phyloP scores from a whole-genome alignment of 2,888 invertebrate genomes.

The Clistopyga incitator region DNA sequence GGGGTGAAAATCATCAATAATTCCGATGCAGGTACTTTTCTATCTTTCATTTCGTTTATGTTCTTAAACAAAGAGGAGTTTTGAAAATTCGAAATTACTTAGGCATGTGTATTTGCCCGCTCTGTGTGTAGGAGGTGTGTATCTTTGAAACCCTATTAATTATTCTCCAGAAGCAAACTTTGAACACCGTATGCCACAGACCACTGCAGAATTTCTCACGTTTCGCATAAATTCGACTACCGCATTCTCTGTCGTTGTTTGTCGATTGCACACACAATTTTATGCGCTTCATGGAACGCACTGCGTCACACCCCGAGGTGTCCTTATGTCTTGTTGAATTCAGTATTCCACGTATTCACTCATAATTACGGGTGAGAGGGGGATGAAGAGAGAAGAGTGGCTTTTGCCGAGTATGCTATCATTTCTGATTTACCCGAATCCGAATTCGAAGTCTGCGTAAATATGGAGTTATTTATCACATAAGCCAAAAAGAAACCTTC shows the following conservation, averaged over 20 bases:
- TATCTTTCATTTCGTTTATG: neutral
- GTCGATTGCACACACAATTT: neutral
- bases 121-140: neutral
- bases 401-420: neutral
- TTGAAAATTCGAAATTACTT: neutral
- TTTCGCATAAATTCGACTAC: neutral
- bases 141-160: neutral
- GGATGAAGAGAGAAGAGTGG: no score
- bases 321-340: constrained; percentile 17
- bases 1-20: no score
- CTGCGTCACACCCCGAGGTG: neutral
- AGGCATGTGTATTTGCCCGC: neutral
- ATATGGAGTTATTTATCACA: neutral
- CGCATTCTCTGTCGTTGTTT: neutral
- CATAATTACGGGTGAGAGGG: neutral
- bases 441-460: neutral
- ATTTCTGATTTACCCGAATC: neutral
- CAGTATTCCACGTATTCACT: neutral
- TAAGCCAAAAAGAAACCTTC: neutral
- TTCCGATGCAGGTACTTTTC: no score
- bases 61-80: neutral
- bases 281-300: neutral
- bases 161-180: neutral
- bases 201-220: neutral
- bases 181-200: neutral